Conservation (phyloP, 2,797 vertebrate genomes). For the Gallirallus australis region DNA sequence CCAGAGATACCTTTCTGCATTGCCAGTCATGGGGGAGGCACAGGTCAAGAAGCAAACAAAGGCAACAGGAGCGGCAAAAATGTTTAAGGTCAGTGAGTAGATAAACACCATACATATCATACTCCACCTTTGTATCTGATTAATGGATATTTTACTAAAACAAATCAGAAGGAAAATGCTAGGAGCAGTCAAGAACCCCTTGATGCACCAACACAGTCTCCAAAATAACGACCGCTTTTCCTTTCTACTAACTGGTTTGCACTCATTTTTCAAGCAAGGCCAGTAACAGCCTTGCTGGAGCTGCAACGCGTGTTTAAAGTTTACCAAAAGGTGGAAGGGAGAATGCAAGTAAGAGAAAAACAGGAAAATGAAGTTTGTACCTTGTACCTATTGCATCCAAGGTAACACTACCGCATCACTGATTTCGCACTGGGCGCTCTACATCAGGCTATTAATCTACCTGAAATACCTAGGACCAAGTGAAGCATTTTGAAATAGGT, state of each 20-base stretch:
- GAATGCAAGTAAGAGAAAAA: constrained; percentile 68
- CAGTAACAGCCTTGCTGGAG: not conserved
- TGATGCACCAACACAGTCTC: not conserved
- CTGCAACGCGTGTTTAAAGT: constrained; percentile 42
- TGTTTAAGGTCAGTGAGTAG: not conserved
- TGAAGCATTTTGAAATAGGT: constrained; percentile 83
- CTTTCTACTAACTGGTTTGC: not conserved
- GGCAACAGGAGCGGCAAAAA: not conserved
- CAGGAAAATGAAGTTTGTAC: constrained; percentile 80
- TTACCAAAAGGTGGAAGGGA: constrained; percentile 56
- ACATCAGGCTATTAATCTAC: constrained; percentile 85
- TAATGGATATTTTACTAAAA: not conserved
- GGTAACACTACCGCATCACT: constrained; percentile 72
- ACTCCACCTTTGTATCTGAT: not conserved
- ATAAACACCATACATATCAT: not conserved
- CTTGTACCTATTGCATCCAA: constrained; percentile 76
- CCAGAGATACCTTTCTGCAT: not conserved
- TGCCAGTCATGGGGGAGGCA: accelerated
- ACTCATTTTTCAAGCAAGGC: not conserved
- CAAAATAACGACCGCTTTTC: not conserved
- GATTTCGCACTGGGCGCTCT: constrained; percentile 59
- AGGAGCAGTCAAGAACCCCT: not conserved
- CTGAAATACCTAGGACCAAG: constrained; percentile 84
- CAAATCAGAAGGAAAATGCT: not conserved
- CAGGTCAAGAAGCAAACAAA: not conserved